Conservation (phyloP, 2,113 vertebrate genomes). For the Xiphorhynchus elegans region DNA sequence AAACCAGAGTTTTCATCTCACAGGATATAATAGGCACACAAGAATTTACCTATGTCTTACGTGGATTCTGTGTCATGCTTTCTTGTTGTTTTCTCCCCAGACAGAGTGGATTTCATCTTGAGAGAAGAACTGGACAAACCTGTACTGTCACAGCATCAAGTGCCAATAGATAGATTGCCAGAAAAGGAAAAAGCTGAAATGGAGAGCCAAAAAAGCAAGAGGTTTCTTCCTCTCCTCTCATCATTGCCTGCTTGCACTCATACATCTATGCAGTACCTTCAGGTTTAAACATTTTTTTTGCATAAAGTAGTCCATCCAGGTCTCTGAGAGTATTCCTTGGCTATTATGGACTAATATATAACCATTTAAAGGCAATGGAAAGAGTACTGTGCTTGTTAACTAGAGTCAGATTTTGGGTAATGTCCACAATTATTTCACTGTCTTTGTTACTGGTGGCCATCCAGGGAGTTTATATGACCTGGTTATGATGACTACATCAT, state of each 20-base stretch:
- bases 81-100: background rate
- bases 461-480: background rate
- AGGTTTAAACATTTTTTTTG: background rate
- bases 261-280: background rate
- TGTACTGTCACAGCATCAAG: background rate
- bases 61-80: background rate
- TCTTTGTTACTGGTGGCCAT: background rate
- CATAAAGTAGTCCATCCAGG: background rate
- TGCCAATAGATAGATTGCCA: background rate
- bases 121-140: background rate
- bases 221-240: background rate
- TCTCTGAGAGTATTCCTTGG: background rate
- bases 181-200: background rate
- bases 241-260: accelerated
- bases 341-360: background rate
- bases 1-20: background rate
- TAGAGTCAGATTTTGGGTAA: background rate
- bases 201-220: background rate
- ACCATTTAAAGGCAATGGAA: background rate
- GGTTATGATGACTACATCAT: background rate
- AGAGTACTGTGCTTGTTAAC: background rate
- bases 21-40: background rate
- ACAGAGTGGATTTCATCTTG: background rate
- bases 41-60: background rate
- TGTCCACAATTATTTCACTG: background rate